phyloP scores from a whole-genome alignment of 2,797 vertebrate species.

The Tolypeutes matacus region DNA sequence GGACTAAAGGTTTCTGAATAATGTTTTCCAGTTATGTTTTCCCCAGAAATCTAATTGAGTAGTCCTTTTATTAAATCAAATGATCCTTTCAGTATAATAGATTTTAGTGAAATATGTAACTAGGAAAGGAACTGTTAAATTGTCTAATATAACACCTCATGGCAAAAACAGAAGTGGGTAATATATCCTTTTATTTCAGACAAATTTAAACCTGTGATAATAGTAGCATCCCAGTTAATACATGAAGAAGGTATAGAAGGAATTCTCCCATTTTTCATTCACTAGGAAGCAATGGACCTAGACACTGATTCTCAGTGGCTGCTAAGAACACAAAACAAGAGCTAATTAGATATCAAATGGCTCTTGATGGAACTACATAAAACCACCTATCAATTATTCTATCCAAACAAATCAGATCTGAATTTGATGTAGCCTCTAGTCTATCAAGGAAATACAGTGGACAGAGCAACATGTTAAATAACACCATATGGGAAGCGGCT shows the following conservation, averaged over 20 bases:
- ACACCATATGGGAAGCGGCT: no score
- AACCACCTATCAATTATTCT: neutral
- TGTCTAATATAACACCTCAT: neutral
- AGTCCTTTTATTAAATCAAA: neutral
- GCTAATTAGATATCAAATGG: neutral
- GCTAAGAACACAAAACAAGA: neutral
- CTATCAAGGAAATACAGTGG: neutral
- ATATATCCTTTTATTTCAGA: neutral
- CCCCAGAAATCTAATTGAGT: neutral
- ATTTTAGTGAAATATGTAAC: conserved; percentile 44
- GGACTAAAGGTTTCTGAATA: neutral
- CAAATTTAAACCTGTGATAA: neutral
- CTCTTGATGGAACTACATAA: neutral
- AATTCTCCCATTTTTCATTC: neutral
- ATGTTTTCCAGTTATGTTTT: conserved; percentile 9
- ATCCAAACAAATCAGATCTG: neutral
- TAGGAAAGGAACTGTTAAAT: neutral
- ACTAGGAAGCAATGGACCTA: neutral
- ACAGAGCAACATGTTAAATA: neutral
- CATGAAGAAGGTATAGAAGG: neutral
- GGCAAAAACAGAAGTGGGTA: neutral
- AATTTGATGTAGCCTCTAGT: neutral
- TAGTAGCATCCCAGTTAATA: neutral
- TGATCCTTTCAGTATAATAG: neutral
- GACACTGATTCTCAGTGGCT: neutral